Evolutionary conservation across 2,888 invertebrate genomes (phyloP).

Genomic region (Sthenelais limicola): DNA sequence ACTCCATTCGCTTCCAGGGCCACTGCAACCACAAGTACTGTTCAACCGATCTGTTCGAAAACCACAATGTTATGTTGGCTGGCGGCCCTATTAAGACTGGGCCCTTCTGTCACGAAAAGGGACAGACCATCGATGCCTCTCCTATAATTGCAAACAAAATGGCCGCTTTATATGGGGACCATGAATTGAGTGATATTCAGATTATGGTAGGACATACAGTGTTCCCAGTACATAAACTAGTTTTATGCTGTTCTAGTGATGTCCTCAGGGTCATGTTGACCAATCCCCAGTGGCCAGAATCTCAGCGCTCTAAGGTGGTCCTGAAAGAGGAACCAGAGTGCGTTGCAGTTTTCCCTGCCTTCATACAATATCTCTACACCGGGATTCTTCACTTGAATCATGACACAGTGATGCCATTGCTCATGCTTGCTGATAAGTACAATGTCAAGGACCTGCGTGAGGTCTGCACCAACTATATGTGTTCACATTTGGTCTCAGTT

Average conservation of each 20-base stretch:
- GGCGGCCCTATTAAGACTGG: slow-evolving; percentile 26
- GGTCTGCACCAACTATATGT: slow-evolving; percentile 90
- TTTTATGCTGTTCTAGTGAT: slow-evolving; percentile 93
- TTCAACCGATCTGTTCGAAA: not conserved
- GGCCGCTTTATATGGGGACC: slow-evolving; percentile 86
- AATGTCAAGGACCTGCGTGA: slow-evolving; percentile 91
- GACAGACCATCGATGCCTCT: slow-evolving; percentile 50
- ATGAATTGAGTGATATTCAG: slow-evolving; percentile 90
- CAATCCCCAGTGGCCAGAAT: slow-evolving; percentile 94
- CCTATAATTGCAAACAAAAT: slow-evolving; percentile 77
- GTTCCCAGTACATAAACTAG: slow-evolving; percentile 91
- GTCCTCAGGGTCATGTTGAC: slow-evolving; percentile 91
- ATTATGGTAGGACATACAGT: slow-evolving; percentile 86
- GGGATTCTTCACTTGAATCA: slow-evolving; percentile 90
- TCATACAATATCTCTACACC: slow-evolving; percentile 91
- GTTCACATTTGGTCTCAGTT: slow-evolving; percentile 87
- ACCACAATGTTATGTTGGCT: not conserved
- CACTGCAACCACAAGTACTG: slow-evolving; percentile 36
- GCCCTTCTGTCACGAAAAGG: slow-evolving; percentile 48
- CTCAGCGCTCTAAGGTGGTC: slow-evolving; percentile 86
- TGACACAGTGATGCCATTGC: slow-evolving; percentile 86
- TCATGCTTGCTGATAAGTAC: slow-evolving; percentile 94
- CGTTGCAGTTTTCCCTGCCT: slow-evolving; percentile 87
- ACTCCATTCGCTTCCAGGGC: slow-evolving; percentile 23
- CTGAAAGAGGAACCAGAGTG: slow-evolving; percentile 90